Evolutionary conservation across 2,113 vertebrate species (phyloP).

Genomic region (Dryoscopus gambensis): DNA sequence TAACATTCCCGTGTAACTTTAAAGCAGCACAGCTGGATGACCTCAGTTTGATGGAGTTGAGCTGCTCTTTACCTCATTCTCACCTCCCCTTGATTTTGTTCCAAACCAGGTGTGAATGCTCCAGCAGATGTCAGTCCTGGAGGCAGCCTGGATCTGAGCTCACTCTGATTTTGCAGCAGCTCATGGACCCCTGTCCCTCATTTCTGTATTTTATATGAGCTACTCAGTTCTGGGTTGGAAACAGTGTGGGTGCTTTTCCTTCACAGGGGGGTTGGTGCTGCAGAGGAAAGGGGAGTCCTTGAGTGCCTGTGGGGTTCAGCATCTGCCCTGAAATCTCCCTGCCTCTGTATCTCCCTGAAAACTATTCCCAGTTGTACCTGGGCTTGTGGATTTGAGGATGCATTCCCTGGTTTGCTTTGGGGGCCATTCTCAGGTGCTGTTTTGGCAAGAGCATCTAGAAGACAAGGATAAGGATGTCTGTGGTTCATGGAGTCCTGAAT

Average conservation of each 20-base stretch:
- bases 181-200: fast-evolving
- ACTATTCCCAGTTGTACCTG: not conserved
- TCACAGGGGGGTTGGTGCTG: fast-evolving
- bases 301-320: not conserved
- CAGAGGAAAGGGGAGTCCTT: not conserved
- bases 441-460: not conserved
- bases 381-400: not conserved
- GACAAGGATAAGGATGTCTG: not conserved
- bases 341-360: not conserved
- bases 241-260: not conserved
- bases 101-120: not conserved
- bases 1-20: not conserved
- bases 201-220: not conserved
- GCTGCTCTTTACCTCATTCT: not conserved
- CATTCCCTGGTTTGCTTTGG: not conserved
- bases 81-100: not conserved
- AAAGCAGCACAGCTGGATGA: not conserved
- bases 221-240: not conserved
- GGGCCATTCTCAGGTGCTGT: not conserved
- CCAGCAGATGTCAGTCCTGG: not conserved
- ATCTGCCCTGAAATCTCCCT: not conserved
- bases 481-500: not conserved
- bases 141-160: not conserved
- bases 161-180: not conserved
- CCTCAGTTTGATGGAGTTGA: not conserved